These are phyloP conservation scores for Heteronetta atricapilla DNA, from an alignment of 2,113 vertebrate genomes.

Conservation along the genomic window DNA sequence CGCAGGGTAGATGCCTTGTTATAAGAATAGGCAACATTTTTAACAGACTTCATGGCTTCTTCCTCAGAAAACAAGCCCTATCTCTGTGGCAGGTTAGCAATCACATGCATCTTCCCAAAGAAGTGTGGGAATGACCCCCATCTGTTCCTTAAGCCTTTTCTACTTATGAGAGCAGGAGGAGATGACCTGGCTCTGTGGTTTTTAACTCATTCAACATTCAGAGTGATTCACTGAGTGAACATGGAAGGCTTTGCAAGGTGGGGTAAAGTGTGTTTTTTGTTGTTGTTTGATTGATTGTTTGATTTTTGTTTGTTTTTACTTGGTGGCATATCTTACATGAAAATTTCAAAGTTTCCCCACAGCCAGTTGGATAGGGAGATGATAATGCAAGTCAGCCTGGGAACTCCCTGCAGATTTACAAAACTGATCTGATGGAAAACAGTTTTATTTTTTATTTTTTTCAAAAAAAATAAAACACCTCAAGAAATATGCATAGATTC, in stretches of 20 bases:
- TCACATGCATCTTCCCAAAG: neutral
- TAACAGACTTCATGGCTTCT: neutral
- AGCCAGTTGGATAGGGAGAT: fast-evolving
- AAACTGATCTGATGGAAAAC: neutral
- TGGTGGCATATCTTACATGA: neutral
- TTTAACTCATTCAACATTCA: neutral
- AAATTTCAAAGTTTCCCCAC: neutral
- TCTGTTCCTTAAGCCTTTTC: neutral
- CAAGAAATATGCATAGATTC: neutral
- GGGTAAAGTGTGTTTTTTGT: neutral
- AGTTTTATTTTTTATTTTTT: neutral
- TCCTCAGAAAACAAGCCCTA: neutral
- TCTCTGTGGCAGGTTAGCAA: neutral
- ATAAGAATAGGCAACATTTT: neutral
- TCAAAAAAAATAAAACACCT: neutral
- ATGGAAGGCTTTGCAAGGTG: neutral
- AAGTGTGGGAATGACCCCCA: neutral
- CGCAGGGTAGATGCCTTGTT: neutral
- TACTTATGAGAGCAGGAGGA: neutral
- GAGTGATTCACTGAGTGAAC: neutral
- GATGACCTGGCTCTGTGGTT: neutral
- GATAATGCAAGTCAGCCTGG: neutral
- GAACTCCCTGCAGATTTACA: neutral
- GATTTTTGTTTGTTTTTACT: neutral
- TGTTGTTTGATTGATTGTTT: too few species aligned